These are phyloP conservation scores for Drosophila funebris DNA, from an alignment of 1,140 invertebrate species.

Conservation along the genomic window DNA sequence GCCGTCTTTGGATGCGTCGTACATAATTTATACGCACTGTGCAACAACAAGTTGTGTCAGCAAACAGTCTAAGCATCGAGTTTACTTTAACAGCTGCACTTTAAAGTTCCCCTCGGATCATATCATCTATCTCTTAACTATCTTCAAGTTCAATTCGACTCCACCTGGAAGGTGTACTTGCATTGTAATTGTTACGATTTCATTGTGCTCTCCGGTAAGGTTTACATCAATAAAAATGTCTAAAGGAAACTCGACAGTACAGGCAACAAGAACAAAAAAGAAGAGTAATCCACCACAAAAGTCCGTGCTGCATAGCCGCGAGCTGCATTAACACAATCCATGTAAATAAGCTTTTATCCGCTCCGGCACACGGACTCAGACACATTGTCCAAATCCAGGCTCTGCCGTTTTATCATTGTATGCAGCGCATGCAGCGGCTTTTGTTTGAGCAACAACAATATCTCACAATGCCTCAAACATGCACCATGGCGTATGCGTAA, in stretches of 20 bases:
- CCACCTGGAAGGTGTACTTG: not conserved
- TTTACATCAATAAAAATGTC: conserved; percentile 47
- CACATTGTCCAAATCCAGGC: conserved; percentile 56
- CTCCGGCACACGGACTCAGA: conserved; percentile 27
- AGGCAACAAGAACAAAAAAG: conserved; percentile 20
- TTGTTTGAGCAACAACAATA: conserved; percentile 60
- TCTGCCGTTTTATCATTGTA: conserved; percentile 33
- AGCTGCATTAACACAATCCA: conserved; percentile 74
- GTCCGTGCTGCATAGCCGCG: conserved; percentile 75
- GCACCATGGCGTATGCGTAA: conserved; percentile 71
- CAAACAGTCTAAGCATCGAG: not conserved
- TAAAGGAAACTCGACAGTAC: conserved; percentile 27
- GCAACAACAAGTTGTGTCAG: conserved; percentile 44
- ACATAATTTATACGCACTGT: conserved; percentile 71
- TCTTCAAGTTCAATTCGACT: not conserved
- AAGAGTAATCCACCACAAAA: conserved; percentile 50
- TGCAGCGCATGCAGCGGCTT: conserved; percentile 43
- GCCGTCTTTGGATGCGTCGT: conserved; percentile 61
- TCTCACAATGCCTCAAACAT: conserved; percentile 55
- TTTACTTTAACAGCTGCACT: not conserved
- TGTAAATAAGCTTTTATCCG: conserved; percentile 78
- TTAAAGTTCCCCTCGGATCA: not conserved
- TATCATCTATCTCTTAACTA: not conserved
- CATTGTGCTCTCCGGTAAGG: not conserved
- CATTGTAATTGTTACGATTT: not conserved